phyloP scores from a whole-genome alignment of 2,888 invertebrate species.

The Meghimatium bilineatum region DNA sequence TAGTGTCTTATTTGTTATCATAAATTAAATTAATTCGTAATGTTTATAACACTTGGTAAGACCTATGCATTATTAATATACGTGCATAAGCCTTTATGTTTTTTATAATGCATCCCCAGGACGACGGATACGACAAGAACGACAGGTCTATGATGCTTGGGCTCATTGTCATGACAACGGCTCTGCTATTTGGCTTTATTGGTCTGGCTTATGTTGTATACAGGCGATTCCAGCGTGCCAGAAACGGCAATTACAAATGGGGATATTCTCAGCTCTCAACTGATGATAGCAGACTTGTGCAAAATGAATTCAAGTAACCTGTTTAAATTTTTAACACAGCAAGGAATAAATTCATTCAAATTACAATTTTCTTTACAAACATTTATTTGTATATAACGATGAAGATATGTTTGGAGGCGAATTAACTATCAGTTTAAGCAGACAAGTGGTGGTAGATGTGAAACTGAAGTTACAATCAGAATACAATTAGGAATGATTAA shows the following conservation, averaged over 20 bases:
- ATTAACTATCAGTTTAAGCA: too few relatives aligned
- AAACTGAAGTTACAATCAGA: too few relatives aligned
- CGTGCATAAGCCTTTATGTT: neutral
- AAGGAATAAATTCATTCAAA: neutral
- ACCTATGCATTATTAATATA: too few relatives aligned
- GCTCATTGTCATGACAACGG: conserved; percentile 29
- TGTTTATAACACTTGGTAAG: too few relatives aligned
- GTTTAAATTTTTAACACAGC: neutral
- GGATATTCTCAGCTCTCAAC: conserved; percentile 37
- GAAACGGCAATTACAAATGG: conserved; percentile 11
- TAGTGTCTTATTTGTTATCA: too few relatives aligned
- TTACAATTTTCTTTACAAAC: too few relatives aligned
- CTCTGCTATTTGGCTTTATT: neutral
- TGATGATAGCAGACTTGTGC: conserved; percentile 13
- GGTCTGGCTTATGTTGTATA: conserved; percentile 5
- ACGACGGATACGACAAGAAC: neutral
- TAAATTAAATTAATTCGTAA: too few relatives aligned
- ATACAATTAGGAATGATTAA: too few relatives aligned
- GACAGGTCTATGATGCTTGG: conserved; percentile 29
- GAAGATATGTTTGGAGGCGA: too few relatives aligned
- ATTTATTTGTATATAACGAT: too few relatives aligned
- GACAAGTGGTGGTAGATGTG: too few relatives aligned
- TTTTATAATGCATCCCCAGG: conserved; percentile 4
- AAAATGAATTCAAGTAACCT: conserved; percentile 29
- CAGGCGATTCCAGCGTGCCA: neutral